Evolutionary conservation across 2,797 vertebrate genomes (phyloP).

Genomic region (Chaenodraco wilsoni): DNA sequence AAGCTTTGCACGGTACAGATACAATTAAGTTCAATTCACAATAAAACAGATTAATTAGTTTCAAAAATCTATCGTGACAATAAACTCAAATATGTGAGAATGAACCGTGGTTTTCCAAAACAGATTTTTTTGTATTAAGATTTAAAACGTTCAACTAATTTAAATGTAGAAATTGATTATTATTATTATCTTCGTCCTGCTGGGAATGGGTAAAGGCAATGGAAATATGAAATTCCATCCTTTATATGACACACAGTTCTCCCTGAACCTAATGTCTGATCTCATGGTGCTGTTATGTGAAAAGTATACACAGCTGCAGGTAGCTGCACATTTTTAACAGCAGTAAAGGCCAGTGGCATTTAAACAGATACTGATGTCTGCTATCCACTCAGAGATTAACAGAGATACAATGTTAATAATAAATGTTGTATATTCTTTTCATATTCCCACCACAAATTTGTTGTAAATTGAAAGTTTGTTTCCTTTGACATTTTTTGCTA

Average conservation of each 20-base stretch:
- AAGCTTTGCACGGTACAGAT: neutral
- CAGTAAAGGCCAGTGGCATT: conserved; percentile 20
- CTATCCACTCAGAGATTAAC: conserved; percentile 2
- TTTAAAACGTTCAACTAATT: neutral
- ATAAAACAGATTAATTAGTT: neutral
- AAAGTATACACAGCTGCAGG: conserved; percentile 7
- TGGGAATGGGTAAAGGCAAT: neutral
- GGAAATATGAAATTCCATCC: conserved; percentile 1
- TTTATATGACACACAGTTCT: conserved; percentile 6
- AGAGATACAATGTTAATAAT: neutral
- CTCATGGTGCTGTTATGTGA: conserved; percentile 9
- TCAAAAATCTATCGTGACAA: conserved; percentile 4
- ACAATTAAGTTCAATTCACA: neutral
- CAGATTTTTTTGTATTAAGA: neutral
- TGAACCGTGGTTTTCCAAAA: neutral
- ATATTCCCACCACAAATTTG: neutral
- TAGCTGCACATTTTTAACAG: conserved; percentile 25
- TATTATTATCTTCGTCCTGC: neutral
- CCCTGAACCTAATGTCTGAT: conserved; percentile 16
- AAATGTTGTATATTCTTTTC: neutral
- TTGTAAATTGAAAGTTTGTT: neutral
- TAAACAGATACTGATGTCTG: conserved; percentile 15
- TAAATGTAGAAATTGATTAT: neutral
- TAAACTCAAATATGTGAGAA: neutral
- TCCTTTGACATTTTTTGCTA: neutral